A percentile compares a stretch with the other conserved stretches of the same genome.
Conservation (phyloP, 2,113 vertebrate species). For the Engraulis encrasicolus region DNA sequence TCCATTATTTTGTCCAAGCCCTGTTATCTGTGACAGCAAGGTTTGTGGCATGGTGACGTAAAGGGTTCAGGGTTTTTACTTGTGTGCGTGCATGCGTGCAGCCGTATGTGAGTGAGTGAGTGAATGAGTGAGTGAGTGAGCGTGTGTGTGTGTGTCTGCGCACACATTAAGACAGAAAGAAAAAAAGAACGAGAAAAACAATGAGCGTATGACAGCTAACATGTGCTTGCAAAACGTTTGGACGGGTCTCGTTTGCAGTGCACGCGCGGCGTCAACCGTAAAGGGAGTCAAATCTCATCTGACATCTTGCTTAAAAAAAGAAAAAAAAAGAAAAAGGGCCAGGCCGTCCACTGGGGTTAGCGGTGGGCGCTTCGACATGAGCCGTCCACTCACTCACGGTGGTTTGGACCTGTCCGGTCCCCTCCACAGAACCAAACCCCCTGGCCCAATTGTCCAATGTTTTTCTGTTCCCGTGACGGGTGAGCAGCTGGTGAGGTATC, state of each 20-base stretch:
- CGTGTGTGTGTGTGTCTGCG: too few species aligned
- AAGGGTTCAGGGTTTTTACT: slow-evolving; percentile 32
- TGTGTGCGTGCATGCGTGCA: slow-evolving; percentile 1
- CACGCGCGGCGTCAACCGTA: too few species aligned
- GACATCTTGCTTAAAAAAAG: neutral
- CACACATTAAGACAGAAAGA: neutral
- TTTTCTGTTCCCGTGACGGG: neutral
- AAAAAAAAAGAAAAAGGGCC: too few species aligned
- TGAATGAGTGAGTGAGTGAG: neutral
- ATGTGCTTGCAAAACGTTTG: neutral
- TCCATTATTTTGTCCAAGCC: too few species aligned
- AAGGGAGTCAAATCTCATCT: neutral
- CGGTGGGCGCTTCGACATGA: neutral
- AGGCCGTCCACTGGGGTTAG: neutral
- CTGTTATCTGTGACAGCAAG: neutral
- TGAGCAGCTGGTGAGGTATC: neutral
- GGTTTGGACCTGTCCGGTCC: neutral
- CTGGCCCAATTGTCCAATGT: neutral
- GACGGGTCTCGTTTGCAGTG: neutral
- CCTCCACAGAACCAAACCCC: neutral
- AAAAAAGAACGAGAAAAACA: too few species aligned
- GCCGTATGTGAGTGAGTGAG: neutral
- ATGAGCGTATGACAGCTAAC: neutral
- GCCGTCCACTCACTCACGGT: too few species aligned
- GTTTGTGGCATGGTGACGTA: neutral